These are phyloP conservation scores for Rhimphoctona megacephalus DNA, from an alignment of 2,888 invertebrate genomes.

Conservation along the genomic window DNA sequence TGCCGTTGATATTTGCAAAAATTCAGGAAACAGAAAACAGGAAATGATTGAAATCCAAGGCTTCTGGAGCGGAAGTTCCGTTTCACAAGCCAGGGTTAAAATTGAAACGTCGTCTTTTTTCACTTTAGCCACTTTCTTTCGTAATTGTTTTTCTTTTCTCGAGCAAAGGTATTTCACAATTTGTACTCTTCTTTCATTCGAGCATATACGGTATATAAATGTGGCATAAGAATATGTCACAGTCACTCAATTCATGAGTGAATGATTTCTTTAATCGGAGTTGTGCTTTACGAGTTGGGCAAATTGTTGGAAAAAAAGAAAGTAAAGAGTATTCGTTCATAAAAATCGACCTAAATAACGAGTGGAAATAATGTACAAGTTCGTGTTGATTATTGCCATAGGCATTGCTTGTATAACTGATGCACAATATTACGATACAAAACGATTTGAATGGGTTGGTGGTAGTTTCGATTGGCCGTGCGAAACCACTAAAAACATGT, in stretches of 20 bases:
- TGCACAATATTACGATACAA: slow-evolving; percentile 74
- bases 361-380: slow-evolving; percentile 63
- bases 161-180: slow-evolving; percentile 38
- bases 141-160: slow-evolving; percentile 25
- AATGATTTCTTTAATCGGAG: slow-evolving; percentile 43
- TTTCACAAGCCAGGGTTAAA: not conserved
- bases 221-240: slow-evolving; percentile 56
- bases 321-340: not conserved
- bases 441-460: slow-evolving; percentile 83
- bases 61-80: not conserved
- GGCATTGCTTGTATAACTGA: slow-evolving; percentile 66
- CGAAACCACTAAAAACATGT: slow-evolving; percentile 87
- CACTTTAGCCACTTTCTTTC: not conserved
- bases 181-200: slow-evolving; percentile 15
- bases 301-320: not conserved
- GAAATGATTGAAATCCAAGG: not conserved
- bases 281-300: not conserved
- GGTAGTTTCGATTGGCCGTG: slow-evolving; percentile 87
- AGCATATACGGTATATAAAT: slow-evolving; percentile 65
- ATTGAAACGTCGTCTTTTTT: not conserved
- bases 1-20: not conserved
- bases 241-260: slow-evolving; percentile 54
- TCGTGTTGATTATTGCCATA: slow-evolving; percentile 64
- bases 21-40: not conserved
- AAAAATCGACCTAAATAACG: slow-evolving; percentile 28